phyloP scores from a whole-genome alignment of 2,888 invertebrate species.

The Crocallis elinguaria region DNA sequence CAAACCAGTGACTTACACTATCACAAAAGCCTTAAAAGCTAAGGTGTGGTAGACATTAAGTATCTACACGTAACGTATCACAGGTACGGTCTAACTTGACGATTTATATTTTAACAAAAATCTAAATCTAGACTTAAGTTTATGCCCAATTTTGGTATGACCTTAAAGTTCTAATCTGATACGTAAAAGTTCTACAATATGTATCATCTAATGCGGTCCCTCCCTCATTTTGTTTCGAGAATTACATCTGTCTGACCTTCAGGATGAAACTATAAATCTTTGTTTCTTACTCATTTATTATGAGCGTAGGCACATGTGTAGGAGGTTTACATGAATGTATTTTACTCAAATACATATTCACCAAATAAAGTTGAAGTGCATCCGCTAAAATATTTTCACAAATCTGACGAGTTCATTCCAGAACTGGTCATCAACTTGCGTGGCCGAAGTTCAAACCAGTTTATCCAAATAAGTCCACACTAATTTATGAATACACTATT shows the following conservation, averaged over 20 bases:
- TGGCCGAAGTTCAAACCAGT: conserved; percentile 12
- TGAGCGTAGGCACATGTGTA: conserved; percentile 36
- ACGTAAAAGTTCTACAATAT: conserved; percentile 23
- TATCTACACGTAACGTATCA: too few species aligned
- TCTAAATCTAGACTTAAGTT: conserved; percentile 11
- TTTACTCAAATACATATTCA: conserved; percentile 6
- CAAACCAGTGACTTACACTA: conserved; percentile 13
- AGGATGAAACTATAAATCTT: conserved; percentile 48
- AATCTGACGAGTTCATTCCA: conserved; percentile 3
- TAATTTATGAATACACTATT: conserved; percentile 11
- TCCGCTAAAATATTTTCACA: conserved; percentile 14
- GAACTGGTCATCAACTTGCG: conserved; percentile 16
- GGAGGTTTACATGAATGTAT: conserved; percentile 28
- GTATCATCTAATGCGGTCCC: conserved; percentile 32
- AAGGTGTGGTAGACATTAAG: conserved; percentile 5
- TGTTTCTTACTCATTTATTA: conserved; percentile 29
- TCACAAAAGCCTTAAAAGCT: conserved; percentile 16
- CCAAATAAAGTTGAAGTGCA: background rate
- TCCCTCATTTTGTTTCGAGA: conserved; percentile 34
- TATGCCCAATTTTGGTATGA: conserved; percentile 25
- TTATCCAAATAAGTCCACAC: conserved; percentile 7
- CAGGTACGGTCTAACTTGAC: background rate
- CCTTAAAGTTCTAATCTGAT: conserved; percentile 32
- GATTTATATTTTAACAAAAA: conserved; percentile 13
- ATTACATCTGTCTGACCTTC: conserved; percentile 52